Conservation (phyloP, 2,113 vertebrate species). For the Speoplatyrhinus poulsoni region DNA sequence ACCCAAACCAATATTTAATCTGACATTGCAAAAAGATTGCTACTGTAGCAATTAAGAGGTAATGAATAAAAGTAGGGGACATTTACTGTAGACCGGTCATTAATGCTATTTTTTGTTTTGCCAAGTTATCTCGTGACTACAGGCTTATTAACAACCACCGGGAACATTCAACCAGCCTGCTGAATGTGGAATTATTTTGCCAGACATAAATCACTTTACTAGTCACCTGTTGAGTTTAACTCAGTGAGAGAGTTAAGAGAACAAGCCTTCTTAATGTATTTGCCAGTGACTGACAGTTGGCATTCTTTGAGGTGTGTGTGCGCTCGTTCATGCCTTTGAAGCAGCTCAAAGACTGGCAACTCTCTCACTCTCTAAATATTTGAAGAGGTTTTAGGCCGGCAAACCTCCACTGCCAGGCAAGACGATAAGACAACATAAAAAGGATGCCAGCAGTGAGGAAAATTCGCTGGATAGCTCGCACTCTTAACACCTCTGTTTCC, state of each 20-base stretch:
- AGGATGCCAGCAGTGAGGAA: conserved; percentile 12
- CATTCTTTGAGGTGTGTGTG: conserved; percentile 38
- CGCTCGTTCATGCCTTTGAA: conserved; percentile 40
- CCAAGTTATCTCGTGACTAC: no score
- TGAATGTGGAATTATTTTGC: no score
- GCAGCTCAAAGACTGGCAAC: conserved; percentile 40
- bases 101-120: no score
- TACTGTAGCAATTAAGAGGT: no score
- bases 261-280: conserved; percentile 1
- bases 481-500: conserved; percentile 12
- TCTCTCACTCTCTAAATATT: conserved; percentile 57
- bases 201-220: no score
- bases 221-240: neutral
- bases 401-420: conserved; percentile 25
- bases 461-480: neutral
- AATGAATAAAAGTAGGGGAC: no score
- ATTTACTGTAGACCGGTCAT: no score
- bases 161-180: no score
- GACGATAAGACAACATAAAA: conserved; percentile 32
- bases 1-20: no score
- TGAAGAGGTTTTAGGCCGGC: conserved; percentile 56
- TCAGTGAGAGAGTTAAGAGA: conserved; percentile 26
- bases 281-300: conserved; percentile 47
- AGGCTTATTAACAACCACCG: no score
- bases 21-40: no score